Percentiles rank a stretch among this genome's conserved stretches.
These are phyloP conservation scores for Polia nebulosa DNA, from an alignment of 2,888 invertebrate genomes.

Conservation along the genomic window DNA sequence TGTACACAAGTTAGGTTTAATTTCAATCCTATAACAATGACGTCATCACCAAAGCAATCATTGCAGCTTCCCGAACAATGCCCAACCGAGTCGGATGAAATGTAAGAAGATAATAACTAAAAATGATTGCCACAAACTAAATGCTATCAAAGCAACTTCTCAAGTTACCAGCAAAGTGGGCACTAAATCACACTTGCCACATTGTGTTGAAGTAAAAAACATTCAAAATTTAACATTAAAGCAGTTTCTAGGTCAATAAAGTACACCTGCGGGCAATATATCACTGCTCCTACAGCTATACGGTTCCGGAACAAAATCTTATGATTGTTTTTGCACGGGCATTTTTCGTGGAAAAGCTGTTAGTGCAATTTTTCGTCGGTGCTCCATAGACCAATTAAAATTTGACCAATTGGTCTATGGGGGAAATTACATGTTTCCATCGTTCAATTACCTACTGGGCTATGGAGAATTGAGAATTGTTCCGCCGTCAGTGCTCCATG, in stretches of 20 bases:
- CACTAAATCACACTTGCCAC: conserved; percentile 55
- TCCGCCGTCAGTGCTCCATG: too few species aligned
- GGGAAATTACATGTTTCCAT: too few species aligned
- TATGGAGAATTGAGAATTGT: too few species aligned
- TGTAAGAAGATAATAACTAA: too few species aligned
- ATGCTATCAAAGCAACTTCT: conserved; percentile 30
- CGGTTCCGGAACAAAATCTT: conserved; percentile 47
- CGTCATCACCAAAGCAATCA: too few species aligned
- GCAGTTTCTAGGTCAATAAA: conserved; percentile 64
- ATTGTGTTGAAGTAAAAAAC: conserved; percentile 49
- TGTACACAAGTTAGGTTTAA: too few species aligned
- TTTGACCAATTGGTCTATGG: too few species aligned
- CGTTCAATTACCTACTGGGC: too few species aligned
- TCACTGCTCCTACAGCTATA: conserved; percentile 46
- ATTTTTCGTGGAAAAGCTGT: conserved; percentile 29
- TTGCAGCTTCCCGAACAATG: too few species aligned
- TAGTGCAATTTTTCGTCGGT: conserved; percentile 34
- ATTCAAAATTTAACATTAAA: conserved; percentile 56
- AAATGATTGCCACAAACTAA: conserved; percentile 18
- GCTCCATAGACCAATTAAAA: too few species aligned
- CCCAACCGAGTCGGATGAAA: too few species aligned
- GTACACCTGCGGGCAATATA: conserved; percentile 64
- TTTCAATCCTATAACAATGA: too few species aligned
- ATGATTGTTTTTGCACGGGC: conserved; percentile 49
- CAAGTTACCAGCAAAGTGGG: conserved; percentile 32